Conservation (phyloP, 2,888 invertebrate species). For the Limulus polyphemus region DNA sequence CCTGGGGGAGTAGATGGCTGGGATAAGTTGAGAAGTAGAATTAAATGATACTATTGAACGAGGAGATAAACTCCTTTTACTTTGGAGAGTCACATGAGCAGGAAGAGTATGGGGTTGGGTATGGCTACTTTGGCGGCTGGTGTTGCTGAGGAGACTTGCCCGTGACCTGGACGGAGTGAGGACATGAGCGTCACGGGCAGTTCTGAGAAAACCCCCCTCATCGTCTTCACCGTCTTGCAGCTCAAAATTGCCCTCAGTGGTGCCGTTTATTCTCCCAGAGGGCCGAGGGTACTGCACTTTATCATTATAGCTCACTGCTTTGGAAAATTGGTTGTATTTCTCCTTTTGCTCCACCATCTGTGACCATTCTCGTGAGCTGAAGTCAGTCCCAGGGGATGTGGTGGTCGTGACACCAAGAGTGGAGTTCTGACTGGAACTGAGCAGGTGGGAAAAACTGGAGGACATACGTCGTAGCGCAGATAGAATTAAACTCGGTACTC, state of each 20-base stretch:
- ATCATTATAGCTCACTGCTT: conserved; percentile 28
- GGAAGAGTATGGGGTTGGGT: no score
- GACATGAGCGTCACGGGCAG: conserved; percentile 9
- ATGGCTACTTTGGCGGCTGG: conserved; percentile 5
- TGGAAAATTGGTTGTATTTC: conserved; percentile 14
- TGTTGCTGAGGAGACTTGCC: conserved; percentile 21
- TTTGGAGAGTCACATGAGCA: neutral
- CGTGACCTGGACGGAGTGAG: conserved; percentile 27
- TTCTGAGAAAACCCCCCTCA: no score
- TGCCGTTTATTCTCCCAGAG: conserved; percentile 55
- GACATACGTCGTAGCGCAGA: no score
- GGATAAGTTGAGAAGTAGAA: conserved; percentile 10
- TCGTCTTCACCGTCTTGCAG: conserved; percentile 43
- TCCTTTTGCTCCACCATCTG: no score
- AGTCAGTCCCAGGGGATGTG: no score
- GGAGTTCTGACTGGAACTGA: no score
- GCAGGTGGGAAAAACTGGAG: no score
- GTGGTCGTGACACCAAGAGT: no score
- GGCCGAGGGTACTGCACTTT: conserved; percentile 31
- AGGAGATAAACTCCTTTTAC: no score
- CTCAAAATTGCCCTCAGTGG: conserved; percentile 62
- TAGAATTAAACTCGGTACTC: no score
- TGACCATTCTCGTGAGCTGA: no score
- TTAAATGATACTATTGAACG: neutral
- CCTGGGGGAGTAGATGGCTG: conserved; percentile 25